Evolutionary conservation across 2,113 vertebrate genomes (phyloP).

Genomic region (Alaudala cheleensis): DNA sequence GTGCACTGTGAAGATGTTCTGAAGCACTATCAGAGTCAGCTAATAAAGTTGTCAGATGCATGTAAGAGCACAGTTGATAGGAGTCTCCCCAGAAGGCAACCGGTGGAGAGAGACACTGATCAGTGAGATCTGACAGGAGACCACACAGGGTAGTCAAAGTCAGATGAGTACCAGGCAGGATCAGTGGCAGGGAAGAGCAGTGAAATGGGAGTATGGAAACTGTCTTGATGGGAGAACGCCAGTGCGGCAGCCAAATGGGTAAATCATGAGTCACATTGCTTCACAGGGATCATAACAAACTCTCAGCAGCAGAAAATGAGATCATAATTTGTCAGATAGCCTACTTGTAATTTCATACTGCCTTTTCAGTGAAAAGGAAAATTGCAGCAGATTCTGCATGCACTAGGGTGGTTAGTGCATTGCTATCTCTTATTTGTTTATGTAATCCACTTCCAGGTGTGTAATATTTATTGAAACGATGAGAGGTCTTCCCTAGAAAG

Average conservation of each 20-base stretch:
- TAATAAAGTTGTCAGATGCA: conserved; percentile 96
- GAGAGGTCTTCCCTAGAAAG: not conserved
- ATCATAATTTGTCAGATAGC: not conserved
- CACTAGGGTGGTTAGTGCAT: not conserved
- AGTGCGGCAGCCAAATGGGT: not conserved
- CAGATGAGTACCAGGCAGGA: conserved; percentile 73
- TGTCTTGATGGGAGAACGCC: not conserved
- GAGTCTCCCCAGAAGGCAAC: conserved; percentile 85
- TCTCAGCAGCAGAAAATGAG: not conserved
- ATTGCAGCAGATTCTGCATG: not conserved
- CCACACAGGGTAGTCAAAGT: conserved; percentile 86
- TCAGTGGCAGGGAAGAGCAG: conserved; percentile 81
- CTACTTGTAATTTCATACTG: not conserved
- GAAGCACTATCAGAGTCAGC: conserved; percentile 59
- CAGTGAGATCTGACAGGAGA: conserved; percentile 86
- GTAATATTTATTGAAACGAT: accelerated
- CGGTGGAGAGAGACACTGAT: conserved; percentile 80
- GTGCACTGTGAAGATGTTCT: conserved; percentile 55
- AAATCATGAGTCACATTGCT: not conserved
- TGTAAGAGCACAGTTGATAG: conserved; percentile 81
- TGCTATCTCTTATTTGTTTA: not conserved
- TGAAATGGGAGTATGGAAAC: conserved; percentile 33
- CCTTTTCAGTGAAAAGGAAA: not conserved
- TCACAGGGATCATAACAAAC: not conserved
- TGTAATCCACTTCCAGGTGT: not conserved